Evolutionary conservation across 2,113 vertebrate species (phyloP).

Genomic region (Lontra canadensis): DNA sequence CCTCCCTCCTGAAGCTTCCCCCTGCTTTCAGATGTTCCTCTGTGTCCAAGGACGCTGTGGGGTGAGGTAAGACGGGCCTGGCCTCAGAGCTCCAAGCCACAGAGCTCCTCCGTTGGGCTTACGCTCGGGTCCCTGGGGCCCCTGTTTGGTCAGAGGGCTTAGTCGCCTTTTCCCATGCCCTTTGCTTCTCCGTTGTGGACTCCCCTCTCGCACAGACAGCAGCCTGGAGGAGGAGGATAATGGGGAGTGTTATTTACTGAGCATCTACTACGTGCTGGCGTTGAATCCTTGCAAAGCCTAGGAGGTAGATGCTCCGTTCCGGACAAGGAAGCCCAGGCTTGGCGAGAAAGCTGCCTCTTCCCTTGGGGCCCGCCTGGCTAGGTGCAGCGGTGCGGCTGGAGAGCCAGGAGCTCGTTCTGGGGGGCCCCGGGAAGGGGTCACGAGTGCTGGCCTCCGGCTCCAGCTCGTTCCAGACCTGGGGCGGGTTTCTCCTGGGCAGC

Average conservation of each 20-base stretch:
- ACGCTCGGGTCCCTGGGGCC: too few species aligned
- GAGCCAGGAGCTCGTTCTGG: not conserved
- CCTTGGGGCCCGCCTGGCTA: too few species aligned
- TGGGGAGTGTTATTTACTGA: not conserved
- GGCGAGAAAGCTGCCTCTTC: not conserved
- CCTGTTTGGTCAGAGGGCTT: not conserved
- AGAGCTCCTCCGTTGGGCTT: too few species aligned
- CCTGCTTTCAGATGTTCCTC: rapidly evolving
- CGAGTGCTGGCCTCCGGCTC: too few species aligned
- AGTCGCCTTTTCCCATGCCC: not conserved
- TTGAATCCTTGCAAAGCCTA: not conserved
- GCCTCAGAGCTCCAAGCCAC: not conserved
- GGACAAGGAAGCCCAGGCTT: not conserved
- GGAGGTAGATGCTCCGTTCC: not conserved
- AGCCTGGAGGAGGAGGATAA: not conserved
- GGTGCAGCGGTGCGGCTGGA: too few species aligned
- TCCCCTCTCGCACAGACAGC: rapidly evolving
- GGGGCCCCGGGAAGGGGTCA: not conserved
- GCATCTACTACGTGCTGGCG: not conserved
- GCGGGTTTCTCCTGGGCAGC: not conserved
- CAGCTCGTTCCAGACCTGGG: not conserved
- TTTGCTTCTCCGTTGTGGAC: not conserved
- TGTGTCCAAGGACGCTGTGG: too few species aligned
- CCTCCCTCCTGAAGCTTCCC: not conserved
- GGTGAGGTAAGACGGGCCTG: not conserved